Percentiles rank a stretch among this genome's conserved stretches.
These are phyloP conservation scores for Drosophila borealis DNA, from an alignment of 2,888 invertebrate species.

Conservation along the genomic window DNA sequence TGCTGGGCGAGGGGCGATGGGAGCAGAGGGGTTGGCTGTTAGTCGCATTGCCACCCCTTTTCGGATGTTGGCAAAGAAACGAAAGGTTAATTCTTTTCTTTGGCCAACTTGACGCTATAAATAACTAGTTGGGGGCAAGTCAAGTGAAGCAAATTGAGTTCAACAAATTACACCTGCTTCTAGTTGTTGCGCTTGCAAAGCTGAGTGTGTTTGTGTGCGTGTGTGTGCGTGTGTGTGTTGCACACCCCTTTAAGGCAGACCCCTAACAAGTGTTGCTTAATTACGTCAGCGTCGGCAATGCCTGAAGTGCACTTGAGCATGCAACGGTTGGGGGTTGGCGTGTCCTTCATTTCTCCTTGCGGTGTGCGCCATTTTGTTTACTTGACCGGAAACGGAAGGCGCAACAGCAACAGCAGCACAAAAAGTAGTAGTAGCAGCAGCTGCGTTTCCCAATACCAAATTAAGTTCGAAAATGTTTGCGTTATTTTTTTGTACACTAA, in stretches of 20 bases:
- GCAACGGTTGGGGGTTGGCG: conserved; percentile 38
- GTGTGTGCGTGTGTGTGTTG: conserved; percentile 24
- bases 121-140: conserved; percentile 45
- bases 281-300: conserved; percentile 69
- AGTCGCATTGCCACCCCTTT: conserved; percentile 27
- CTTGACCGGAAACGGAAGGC: conserved; percentile 69
- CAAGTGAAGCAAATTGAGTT: conserved; percentile 72
- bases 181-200: conserved; percentile 12
- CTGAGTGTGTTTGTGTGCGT: conserved; percentile 21
- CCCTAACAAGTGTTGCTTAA: conserved; percentile 75
- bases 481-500: conserved; percentile 55
- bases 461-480: conserved; percentile 56
- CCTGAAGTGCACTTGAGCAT: conserved; percentile 72
- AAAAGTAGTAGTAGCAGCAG: conserved; percentile 13
- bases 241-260: conserved; percentile 16
- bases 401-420: conserved; percentile 33
- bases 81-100: conserved; percentile 47
- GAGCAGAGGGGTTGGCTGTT: neutral
- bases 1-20: neutral
- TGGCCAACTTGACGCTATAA: conserved; percentile 47
- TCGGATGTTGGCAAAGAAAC: conserved; percentile 19
- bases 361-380: conserved; percentile 53
- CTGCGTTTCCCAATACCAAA: conserved; percentile 40
- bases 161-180: conserved; percentile 75
- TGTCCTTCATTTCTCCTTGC: conserved; percentile 65